Evolutionary conservation across 1,140 invertebrate species (phyloP).

Genomic region (Papilio polytes): DNA sequence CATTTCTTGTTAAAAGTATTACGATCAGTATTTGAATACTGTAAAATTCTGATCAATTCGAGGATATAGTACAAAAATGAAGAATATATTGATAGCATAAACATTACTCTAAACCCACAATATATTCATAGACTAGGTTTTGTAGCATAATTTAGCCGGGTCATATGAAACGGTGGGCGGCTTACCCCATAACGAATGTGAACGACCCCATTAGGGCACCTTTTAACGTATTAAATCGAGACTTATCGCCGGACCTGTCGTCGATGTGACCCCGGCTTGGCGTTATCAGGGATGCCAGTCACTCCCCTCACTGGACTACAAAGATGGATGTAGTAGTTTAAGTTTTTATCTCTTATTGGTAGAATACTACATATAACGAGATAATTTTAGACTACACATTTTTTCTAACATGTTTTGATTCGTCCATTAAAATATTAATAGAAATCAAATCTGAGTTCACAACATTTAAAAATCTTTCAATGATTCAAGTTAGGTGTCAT

Average conservation of each 20-base stretch:
- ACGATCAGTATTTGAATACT: background rate
- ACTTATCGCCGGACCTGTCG: conserved; percentile 74
- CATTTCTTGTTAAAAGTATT: background rate
- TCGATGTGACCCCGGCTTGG: conserved; percentile 67
- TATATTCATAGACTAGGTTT: conserved; percentile 29
- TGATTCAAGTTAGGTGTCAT: background rate
- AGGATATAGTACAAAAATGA: background rate
- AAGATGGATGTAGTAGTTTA: conserved; percentile 37
- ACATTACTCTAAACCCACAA: background rate
- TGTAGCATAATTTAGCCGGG: background rate
- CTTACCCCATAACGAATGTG: conserved; percentile 73
- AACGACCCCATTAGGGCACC: conserved; percentile 79
- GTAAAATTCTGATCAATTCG: background rate
- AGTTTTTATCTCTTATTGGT: background rate
- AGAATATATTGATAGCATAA: background rate
- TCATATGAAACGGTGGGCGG: conserved; percentile 46
- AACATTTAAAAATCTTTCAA: background rate
- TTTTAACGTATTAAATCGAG: conserved; percentile 82
- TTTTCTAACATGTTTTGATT: background rate
- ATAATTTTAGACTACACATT: background rate
- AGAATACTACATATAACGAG: background rate
- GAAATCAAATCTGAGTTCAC: background rate
- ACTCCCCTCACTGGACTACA: conserved; percentile 50
- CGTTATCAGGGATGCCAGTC: conserved; percentile 76
- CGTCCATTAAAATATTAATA: background rate